A percentile compares a stretch with the other conserved stretches of the same genome.
Evolutionary conservation across 2,113 vertebrate species (phyloP).

Genomic region (Phyllostomus discolor): DNA sequence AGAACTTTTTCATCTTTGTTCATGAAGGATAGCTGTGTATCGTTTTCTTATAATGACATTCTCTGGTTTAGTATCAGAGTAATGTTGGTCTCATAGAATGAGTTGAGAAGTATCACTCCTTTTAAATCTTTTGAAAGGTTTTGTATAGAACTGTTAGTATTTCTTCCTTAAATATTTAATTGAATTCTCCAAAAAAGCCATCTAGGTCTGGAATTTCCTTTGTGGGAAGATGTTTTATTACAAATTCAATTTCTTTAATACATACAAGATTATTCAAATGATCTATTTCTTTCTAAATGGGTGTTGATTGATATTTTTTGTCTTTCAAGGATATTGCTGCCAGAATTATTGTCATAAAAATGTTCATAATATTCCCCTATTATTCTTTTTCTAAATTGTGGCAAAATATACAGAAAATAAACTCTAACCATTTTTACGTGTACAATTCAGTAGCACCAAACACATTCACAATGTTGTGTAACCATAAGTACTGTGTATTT

Average conservation of each 20-base stretch:
- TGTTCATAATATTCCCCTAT: background rate
- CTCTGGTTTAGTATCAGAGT: background rate
- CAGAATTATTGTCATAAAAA: background rate
- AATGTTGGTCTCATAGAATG: background rate
- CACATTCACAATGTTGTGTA: background rate
- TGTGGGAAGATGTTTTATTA: too few species aligned
- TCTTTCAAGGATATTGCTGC: background rate
- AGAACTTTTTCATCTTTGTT: background rate
- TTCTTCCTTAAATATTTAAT: too few species aligned
- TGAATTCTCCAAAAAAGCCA: too few species aligned
- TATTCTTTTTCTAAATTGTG: background rate
- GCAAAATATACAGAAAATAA: background rate
- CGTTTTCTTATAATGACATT: background rate
- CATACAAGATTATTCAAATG: background rate
- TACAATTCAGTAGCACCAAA: background rate
- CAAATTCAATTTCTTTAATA: too few species aligned
- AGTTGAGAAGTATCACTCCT: too few species aligned
- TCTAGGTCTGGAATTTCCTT: too few species aligned
- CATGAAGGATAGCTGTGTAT: background rate
- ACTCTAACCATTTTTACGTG: background rate
- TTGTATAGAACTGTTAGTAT: too few species aligned
- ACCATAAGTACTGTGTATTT: background rate
- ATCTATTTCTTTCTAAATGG: background rate
- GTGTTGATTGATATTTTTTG: background rate
- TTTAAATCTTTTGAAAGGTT: too few species aligned